Percentiles rank a stretch among this genome's conserved stretches.
phyloP scores from a whole-genome alignment of 2,888 invertebrate genomes.

The Lysandra coridon region DNA sequence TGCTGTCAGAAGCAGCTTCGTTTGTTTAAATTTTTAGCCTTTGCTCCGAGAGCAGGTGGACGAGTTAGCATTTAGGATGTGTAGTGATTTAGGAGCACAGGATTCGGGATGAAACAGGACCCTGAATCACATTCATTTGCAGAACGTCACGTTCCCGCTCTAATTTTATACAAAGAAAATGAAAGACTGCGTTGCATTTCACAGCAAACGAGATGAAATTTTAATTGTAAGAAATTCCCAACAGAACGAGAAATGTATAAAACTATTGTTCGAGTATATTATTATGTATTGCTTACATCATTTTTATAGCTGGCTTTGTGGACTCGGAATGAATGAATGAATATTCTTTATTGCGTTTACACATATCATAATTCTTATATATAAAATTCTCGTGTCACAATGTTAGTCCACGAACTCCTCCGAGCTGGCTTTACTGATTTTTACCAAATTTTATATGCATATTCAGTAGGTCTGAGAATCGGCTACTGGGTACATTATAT shows the following conservation, averaged over 20 bases:
- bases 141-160: slow-evolving; percentile 46
- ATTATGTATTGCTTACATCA: background rate
- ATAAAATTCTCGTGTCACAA: no score
- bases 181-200: slow-evolving; percentile 41
- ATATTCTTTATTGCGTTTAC: no score
- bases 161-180: slow-evolving; percentile 49
- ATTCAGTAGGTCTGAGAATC: no score
- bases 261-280: background rate
- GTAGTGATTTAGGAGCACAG: slow-evolving; percentile 15
- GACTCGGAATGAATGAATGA: background rate
- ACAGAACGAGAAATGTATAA: background rate
- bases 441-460: no score
- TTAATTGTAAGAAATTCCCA: background rate
- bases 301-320: background rate
- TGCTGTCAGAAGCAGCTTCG: background rate
- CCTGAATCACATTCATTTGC: slow-evolving; percentile 39
- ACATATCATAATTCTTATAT: no score
- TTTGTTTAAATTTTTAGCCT: slow-evolving; percentile 4
- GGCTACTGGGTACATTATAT: no score
- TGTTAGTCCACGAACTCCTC: no score
- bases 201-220: slow-evolving; percentile 32
- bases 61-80: slow-evolving; percentile 22
- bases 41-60: background rate
- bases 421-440: no score
- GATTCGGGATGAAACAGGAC: slow-evolving; percentile 2